Evolutionary conservation across 92 coral and sea anemone genomes (phyloP), one percentile per base, ranked within the genome.

Genomic region (Nematostella vectensis): DNA sequence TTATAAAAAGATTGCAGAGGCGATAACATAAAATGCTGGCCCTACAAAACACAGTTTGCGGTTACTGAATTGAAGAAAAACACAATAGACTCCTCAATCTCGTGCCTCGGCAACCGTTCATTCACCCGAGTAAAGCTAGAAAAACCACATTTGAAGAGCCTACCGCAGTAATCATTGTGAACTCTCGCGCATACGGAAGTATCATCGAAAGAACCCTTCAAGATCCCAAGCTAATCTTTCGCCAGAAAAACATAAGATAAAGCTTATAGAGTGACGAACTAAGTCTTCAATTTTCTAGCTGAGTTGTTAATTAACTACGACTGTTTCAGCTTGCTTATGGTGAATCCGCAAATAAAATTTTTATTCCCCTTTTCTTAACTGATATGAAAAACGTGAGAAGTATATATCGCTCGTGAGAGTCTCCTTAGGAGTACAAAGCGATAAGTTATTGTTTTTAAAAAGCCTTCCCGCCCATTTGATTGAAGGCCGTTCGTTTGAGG

Each of bases 1-100:
- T 45, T 45, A 45, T 45, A 22, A 45, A 17, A 8, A 45, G 4
- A 22, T 9, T 11, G 11, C 51, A 9, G 18, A 11, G 18, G 17
- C 18, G 51, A 45, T 45, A 45, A 45, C 51, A 10, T 8, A 45
- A 45, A 17, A 4, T 45, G 51, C 18, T 6, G 51, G 11, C 51
- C 9, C 51, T 45, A 45, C 51, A 45, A 45, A 45, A 17, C 18
- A 19, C 17, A 45, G 51, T 19, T 45, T 45, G 51, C 21, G 51
- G 51, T 45, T 45, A n/a, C n/a, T 45, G 51, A 22, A 17, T 9
- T 45, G 51, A 22, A 45, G 18, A 11, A 45, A 45, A 45, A 45
- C 23, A 45, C 51, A 4, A 45, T 22, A 6, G 51, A 11, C 51
- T 11, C 4, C 17, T n/a, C n/a, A n/a, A n/a, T n/a, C n/a, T n/a